Percentiles rank a stretch among this genome's conserved stretches.
Evolutionary conservation across 2,113 vertebrate genomes (phyloP).

Genomic region (Micronycteris hirsuta): DNA sequence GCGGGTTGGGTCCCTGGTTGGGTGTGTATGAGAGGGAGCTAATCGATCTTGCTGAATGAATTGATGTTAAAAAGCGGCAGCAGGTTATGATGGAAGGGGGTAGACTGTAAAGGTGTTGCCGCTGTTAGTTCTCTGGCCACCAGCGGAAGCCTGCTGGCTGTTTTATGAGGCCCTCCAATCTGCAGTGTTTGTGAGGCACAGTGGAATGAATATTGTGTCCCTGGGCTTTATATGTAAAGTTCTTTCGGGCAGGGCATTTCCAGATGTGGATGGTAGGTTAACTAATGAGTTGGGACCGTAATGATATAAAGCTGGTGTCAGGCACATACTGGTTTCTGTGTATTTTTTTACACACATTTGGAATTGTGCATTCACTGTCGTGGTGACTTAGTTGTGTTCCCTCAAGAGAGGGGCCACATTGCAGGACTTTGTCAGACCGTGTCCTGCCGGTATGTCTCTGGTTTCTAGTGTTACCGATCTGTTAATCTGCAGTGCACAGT

Average conservation of each 20-base stretch:
- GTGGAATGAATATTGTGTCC: not conserved
- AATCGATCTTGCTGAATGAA: not conserved
- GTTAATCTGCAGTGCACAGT: not conserved
- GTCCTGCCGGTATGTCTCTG: rapidly evolving
- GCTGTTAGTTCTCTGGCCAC: not conserved
- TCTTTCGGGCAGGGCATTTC: not conserved
- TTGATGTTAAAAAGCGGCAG: not conserved
- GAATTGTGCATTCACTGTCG: not conserved
- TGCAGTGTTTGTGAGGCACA: not conserved
- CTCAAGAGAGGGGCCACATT: rapidly evolving
- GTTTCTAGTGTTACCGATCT: not conserved
- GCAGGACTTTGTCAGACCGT: not conserved
- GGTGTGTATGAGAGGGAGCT: too few species aligned
- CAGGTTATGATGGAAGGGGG: not conserved
- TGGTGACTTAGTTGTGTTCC: not conserved
- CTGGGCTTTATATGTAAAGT: not conserved
- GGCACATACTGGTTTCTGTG: not conserved
- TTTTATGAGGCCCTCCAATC: not conserved
- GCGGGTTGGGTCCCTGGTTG: too few species aligned
- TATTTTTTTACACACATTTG: not conserved
- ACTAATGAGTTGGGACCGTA: too few species aligned
- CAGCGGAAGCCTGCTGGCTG: not conserved
- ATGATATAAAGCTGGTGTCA: not conserved
- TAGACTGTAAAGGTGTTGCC: not conserved
- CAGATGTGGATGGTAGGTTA: not conserved